Base-by-base conservation (phyloP, 1,140 invertebrate genomes). In the Penaeus chinensis region DNA sequence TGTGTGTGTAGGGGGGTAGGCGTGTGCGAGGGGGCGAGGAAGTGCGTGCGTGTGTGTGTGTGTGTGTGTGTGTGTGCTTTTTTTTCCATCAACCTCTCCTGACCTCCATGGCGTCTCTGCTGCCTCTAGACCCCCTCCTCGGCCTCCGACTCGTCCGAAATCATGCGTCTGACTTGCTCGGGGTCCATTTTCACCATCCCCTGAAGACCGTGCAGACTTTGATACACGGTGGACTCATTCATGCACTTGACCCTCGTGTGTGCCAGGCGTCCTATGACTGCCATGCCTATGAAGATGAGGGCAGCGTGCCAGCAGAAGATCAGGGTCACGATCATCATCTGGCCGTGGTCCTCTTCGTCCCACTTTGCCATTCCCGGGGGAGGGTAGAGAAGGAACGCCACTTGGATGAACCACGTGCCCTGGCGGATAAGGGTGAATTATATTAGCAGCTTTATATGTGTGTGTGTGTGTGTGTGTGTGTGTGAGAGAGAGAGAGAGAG, bases 321-420 rank as follows among this genome's bases (percentile, higher is more conserved):
- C 63, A 93, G 88, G 7, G 93, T 93, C 0, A 92, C 92, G 11
- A 93, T 91, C 93, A 94, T 93, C 91, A 93, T 92, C 85, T 93
- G 91, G 7, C 91, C 89, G 89, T 93, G 93, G 87, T 92, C 90
- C 0, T 93, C 90, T n/a, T 90, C 81, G 32, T 93, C 91, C 93
- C 93, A 93, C 19, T 78, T 84, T 20, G 90, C 88, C 8, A 32
- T 13, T 10, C 91, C 91, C 24, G 91, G 80, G 10, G 93, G 93
- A n/a, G 92, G 92, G 90, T 94, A 93, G 42, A 94, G 90, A 83
- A 94, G 93, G 91, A 93, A 93, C 0, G 92, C 93, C 13, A 93
- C 91, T 85, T 93, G 93, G 90, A 91, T 93, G 91, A 94, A 94
- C 93, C 93, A 94, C 0, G 93, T 93, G 10, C 93, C 89, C 83